These are phyloP conservation scores for Empis livida DNA, from an alignment of 2,888 invertebrate genomes.

Conservation along the genomic window DNA sequence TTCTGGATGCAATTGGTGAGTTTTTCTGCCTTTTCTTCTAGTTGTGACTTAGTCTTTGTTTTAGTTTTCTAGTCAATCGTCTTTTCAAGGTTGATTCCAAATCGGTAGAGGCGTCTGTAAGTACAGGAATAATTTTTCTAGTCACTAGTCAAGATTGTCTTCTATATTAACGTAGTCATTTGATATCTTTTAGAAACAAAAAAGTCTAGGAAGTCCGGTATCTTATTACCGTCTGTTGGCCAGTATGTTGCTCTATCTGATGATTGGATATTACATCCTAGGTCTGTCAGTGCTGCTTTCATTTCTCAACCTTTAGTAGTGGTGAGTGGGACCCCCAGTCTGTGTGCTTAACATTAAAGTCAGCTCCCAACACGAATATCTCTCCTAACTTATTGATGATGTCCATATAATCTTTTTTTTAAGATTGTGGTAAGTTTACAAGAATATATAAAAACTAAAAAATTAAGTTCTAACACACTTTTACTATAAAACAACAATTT, in stretches of 20 bases:
- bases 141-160: not conserved
- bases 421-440: no score
- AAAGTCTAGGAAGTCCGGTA: not conserved
- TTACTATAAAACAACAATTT: no score
- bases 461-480: no score
- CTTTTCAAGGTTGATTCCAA: no score
- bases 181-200: not conserved
- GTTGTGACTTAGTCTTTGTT: no score
- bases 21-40: no score
- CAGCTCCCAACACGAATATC: not conserved
- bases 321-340: not conserved
- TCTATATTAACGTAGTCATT: not conserved
- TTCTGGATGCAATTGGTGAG: no score
- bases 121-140: no score
- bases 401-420: no score
- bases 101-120: no score
- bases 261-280: not conserved
- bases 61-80: no score
- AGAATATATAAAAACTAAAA: no score
- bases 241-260: constrained; percentile 1
- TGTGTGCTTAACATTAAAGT: not conserved
- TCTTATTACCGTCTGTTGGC: constrained; percentile 1
- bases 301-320: constrained; percentile 2
- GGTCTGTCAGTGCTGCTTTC: not conserved
- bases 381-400: not conserved